phyloP scores from a whole-genome alignment of 2,113 vertebrate genomes.

The Stigmatopora nigra region DNA sequence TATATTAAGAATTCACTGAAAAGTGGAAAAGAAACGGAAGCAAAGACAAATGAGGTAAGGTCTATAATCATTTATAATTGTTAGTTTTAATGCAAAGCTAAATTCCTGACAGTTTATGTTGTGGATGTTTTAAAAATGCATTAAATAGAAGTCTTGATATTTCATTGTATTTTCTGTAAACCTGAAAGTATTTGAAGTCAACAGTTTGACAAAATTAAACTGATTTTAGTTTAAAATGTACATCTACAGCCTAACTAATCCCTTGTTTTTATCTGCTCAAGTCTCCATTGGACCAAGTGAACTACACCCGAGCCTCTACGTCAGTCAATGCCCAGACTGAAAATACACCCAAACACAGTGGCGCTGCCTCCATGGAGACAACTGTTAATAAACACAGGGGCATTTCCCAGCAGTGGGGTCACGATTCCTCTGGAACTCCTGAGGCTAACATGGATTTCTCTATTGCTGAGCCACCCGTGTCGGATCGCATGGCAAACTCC shows the following conservation, averaged over 20 bases:
- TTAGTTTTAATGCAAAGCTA: background rate
- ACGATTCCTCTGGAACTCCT: constrained; percentile 25
- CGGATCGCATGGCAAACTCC: constrained; percentile 46
- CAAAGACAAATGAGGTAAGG: constrained; percentile 48
- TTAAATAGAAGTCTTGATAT: background rate
- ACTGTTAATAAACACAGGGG: constrained; percentile 48
- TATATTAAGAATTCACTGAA: constrained; percentile 74
- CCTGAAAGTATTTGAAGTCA: background rate
- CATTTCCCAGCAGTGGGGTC: constrained; percentile 40
- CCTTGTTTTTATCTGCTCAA: constrained; percentile 41
- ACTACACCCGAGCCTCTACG: constrained; percentile 17
- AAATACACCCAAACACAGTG: constrained; percentile 37
- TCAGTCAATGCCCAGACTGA: constrained; percentile 32
- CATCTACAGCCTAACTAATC: background rate
- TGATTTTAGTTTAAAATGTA: background rate
- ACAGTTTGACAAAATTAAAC: background rate
- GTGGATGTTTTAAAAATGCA: background rate
- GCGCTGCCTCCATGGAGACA: constrained; percentile 49
- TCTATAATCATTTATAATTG: background rate
- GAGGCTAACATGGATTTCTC: constrained; percentile 53
- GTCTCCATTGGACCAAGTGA: constrained; percentile 24
- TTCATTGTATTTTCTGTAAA: background rate
- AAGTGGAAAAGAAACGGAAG: constrained; percentile 47
- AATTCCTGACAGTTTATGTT: background rate
- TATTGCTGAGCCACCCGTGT: constrained; percentile 37